Base-by-base conservation (phyloP, 2,888 invertebrate species). In the Lasioglossum villosulum region DNA sequence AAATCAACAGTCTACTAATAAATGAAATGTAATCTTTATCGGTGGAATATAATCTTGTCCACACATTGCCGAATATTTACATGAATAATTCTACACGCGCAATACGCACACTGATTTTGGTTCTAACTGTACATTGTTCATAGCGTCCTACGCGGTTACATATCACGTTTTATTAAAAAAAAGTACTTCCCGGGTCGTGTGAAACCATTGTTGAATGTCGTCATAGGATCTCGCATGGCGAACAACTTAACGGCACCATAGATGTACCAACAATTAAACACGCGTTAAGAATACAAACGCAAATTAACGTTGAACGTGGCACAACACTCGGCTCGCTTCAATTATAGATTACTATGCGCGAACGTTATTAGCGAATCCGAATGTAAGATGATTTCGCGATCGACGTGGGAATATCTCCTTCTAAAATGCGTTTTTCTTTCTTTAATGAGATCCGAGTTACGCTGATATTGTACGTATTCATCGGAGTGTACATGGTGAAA, bases 341-440 rank as follows among this genome's bases (percentile, higher is more conserved):
- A 70, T 45, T 59, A 23, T 34, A 4, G 10, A 72, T 30, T 72
- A 30, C 45, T 14, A 66, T 52, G 27, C 30, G 19, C 23, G 23
- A 78, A 48, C 39, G 34, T 76, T 42, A 48, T 63, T 73, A 52
- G 42, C 66, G 27, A 27, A 27, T n/a, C 37, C 68, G 70, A 78
- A 74, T 82, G 73, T 59, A 78, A 52, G 42, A 37, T 39, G 14
- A 72, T 37, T 75, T 79, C 48, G 37, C 37, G 78, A 71, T 75
- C 74, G 34, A 48, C 71, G 70, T 75, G 75, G 48, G 76, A 83
- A 78, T 48, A 66, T 56, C 52, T 72, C 42, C 37, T 52, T 30
- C 37, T 52, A n/a, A 59, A 59, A 78, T 73, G 39, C 45, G 70
- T 73, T 79, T 52, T 71, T 76, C 45, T 79, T 42, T 45, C 71